These are phyloP conservation scores for Listronotus oregonensis DNA, from an alignment of 1,140 invertebrate genomes.

Conservation along the genomic window DNA sequence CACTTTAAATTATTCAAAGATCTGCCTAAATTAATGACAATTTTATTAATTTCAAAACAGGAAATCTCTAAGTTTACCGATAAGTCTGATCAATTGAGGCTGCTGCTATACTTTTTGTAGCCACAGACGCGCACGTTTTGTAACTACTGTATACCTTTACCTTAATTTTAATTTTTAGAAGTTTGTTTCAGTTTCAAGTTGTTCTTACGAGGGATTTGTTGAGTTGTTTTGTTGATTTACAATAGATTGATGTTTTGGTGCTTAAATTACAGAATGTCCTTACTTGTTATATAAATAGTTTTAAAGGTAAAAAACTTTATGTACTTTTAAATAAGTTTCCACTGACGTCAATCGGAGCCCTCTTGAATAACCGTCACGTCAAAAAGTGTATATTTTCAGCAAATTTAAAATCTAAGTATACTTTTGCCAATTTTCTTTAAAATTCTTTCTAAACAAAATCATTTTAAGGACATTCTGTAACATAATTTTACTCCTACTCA, in stretches of 20 bases:
- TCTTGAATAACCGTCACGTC: too few relatives aligned
- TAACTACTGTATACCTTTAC: not conserved
- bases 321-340: too few relatives aligned
- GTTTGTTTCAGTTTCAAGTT: not conserved
- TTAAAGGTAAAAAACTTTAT: too few relatives aligned
- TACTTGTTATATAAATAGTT: too few relatives aligned
- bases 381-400: too few relatives aligned
- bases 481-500: not conserved
- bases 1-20: not conserved
- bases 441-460: too few relatives aligned
- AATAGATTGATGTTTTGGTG: constrained; percentile 26
- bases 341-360: too few relatives aligned
- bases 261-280: constrained; percentile 15
- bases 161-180: not conserved
- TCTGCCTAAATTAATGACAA: too few relatives aligned
- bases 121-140: constrained; percentile 10
- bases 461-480: constrained; percentile 10
- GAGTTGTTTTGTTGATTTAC: constrained; percentile 17
- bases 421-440: too few relatives aligned
- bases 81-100: constrained; percentile 42
- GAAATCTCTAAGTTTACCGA: constrained; percentile 14
- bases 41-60: constrained; percentile 3
- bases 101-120: constrained; percentile 31
- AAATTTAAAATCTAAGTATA: too few relatives aligned
- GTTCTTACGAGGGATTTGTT: not conserved